Evolutionary conservation across 2,888 invertebrate species (phyloP).

Genomic region (Meiosimyza platycephala): DNA sequence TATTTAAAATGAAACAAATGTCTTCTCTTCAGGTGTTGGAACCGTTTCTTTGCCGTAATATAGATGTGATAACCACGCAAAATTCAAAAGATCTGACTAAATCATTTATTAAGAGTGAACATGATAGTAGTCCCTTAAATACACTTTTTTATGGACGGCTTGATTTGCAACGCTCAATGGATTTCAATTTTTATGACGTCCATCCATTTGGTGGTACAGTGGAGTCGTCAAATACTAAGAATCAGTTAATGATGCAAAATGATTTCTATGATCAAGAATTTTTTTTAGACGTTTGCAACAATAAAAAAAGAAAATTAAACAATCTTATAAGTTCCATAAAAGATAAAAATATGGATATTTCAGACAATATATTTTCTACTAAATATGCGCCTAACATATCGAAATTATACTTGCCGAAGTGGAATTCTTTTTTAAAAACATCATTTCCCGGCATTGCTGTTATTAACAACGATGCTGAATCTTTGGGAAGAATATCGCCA

Average conservation of each 20-base stretch:
- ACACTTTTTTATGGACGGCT: constrained; percentile 7
- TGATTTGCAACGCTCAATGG: neutral
- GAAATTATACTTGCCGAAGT: neutral
- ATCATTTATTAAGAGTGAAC: constrained; percentile 5
- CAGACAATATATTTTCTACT: constrained; percentile 17
- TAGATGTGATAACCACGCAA: constrained; percentile 14
- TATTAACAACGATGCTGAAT: constrained; percentile 1
- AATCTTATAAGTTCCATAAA: constrained; percentile 13
- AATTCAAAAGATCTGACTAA: constrained; percentile 10
- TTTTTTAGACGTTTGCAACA: neutral
- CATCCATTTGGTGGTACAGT: constrained; percentile 5
- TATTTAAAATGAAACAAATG: constrained; percentile 26
- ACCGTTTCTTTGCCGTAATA: constrained; percentile 16
- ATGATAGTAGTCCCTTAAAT: neutral
- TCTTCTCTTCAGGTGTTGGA: constrained; percentile 19
- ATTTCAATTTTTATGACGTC: constrained; percentile 17
- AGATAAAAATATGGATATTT: constrained; percentile 14
- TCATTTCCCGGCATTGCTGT: constrained; percentile 24
- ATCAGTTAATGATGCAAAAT: constrained; percentile 22
- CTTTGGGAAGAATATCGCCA: constrained; percentile 23
- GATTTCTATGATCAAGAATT: constrained; percentile 32
- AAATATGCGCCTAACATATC: neutral
- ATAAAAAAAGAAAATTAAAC: constrained; percentile 15
- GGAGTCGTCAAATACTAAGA: constrained; percentile 1
- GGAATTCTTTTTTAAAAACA: constrained; percentile 1